Percentiles rank a stretch among this genome's conserved stretches.
Conservation (phyloP, 2,888 invertebrate genomes). For the Limnephilus lunatus region DNA sequence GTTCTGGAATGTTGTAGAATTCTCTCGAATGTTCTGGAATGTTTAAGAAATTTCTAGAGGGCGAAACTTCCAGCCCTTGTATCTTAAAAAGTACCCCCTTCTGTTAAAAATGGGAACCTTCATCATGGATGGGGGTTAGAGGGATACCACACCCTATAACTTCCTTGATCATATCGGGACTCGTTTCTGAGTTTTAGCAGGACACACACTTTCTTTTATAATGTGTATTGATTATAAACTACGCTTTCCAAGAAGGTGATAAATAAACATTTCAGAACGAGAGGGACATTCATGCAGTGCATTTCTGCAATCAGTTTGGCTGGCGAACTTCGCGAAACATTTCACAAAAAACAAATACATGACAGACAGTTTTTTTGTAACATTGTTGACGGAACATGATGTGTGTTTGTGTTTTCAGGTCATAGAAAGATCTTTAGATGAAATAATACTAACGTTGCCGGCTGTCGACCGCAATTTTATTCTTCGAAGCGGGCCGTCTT, state of each 20-base stretch:
- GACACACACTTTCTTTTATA: too few relatives aligned
- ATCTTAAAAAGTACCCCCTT: too few relatives aligned
- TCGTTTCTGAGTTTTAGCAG: too few relatives aligned
- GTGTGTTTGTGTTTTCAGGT: neutral
- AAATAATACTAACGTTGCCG: neutral
- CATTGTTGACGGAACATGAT: neutral
- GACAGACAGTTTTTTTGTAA: neutral
- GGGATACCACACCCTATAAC: too few relatives aligned
- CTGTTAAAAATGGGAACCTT: too few relatives aligned
- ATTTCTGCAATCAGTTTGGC: neutral
- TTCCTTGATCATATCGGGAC: too few relatives aligned
- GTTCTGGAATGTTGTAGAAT: too few relatives aligned
- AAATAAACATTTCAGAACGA: neutral
- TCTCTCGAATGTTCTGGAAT: too few relatives aligned
- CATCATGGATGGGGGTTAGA: too few relatives aligned
- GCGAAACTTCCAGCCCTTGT: too few relatives aligned
- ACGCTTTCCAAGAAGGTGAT: neutral
- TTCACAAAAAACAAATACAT: neutral
- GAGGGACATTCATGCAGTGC: neutral
- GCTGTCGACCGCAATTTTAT: neutral
- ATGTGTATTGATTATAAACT: too few relatives aligned
- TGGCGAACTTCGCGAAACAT: neutral
- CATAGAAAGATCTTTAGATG: neutral
- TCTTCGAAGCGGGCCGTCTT: neutral
- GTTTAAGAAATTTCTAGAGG: too few relatives aligned